Percentiles rank a stretch among this genome's conserved stretches.
Evolutionary conservation across 2,888 invertebrate species (phyloP).

Genomic region (Andrena minutula): DNA sequence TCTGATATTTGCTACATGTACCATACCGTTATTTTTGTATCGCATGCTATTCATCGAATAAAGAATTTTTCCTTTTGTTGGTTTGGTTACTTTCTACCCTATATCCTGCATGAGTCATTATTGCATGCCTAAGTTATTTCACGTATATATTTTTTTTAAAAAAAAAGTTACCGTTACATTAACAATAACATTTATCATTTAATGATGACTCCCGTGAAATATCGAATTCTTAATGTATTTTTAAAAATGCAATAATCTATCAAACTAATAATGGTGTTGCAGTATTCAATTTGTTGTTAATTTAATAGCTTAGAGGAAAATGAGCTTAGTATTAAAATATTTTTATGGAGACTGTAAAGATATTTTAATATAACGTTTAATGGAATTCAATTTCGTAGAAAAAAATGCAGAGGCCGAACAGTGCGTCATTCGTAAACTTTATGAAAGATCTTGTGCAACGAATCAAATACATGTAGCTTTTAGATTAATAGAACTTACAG

Average conservation of each 20-base stretch:
- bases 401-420: constrained; percentile 69
- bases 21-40: constrained; percentile 76
- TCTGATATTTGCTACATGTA: constrained; percentile 74
- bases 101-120: constrained; percentile 77
- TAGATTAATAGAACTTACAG: constrained; percentile 19
- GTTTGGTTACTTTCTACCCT: constrained; percentile 81
- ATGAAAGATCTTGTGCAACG: background rate
- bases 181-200: constrained; percentile 34
- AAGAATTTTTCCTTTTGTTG: constrained; percentile 81
- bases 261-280: constrained; percentile 18
- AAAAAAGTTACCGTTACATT: constrained; percentile 3
- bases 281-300: constrained; percentile 17
- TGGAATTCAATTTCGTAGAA: constrained; percentile 31
- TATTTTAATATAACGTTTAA: constrained; percentile 6
- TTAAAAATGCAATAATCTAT: constrained; percentile 13
- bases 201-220: constrained; percentile 1
- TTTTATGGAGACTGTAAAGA: background rate
- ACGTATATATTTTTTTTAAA: constrained; percentile 19
- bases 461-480: background rate
- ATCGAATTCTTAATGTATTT: constrained; percentile 12
- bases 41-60: constrained; percentile 82
- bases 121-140: constrained; percentile 69
- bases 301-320: constrained; percentile 3
- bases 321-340: constrained; percentile 14
- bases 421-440: constrained; percentile 13